Evolutionary conservation across 2,888 invertebrate genomes (phyloP).

Genomic region (Drosophila dives): DNA sequence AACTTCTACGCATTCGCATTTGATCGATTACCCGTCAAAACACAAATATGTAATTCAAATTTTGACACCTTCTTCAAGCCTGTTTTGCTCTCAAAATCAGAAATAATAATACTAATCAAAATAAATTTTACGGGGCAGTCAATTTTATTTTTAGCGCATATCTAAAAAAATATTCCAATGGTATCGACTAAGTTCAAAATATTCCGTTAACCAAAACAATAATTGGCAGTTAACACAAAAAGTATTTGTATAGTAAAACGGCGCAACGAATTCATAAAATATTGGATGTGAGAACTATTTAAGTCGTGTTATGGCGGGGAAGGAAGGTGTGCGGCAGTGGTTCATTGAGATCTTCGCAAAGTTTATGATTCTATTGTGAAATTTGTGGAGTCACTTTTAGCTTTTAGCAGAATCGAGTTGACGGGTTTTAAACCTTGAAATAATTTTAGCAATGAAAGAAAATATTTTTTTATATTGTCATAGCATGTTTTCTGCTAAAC

Average conservation of each 20-base stretch:
- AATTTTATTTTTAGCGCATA: constrained; percentile 7
- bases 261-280: background rate
- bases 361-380: constrained; percentile 8
- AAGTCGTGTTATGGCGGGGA: background rate
- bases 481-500: background rate
- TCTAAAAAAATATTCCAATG: constrained; percentile 1
- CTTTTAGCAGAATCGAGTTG: background rate
- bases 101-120: constrained; percentile 19
- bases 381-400: constrained; percentile 2
- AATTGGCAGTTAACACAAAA: background rate
- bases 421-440: background rate
- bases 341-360: background rate
- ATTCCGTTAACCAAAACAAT: background rate
- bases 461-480: background rate
- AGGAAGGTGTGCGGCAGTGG: background rate
- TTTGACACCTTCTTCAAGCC: constrained; percentile 14
- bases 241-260: constrained; percentile 3
- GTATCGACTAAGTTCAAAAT: background rate
- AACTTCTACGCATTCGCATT: background rate
- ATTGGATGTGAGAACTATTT: background rate
- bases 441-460: background rate
- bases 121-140: background rate
- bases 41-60: constrained; percentile 7
- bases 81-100: constrained; percentile 6
- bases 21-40: background rate